Evolutionary conservation across 1,140 invertebrate species (phyloP), one percentile per base, ranked within the genome.

Genomic region (Drosophila nasuta): DNA sequence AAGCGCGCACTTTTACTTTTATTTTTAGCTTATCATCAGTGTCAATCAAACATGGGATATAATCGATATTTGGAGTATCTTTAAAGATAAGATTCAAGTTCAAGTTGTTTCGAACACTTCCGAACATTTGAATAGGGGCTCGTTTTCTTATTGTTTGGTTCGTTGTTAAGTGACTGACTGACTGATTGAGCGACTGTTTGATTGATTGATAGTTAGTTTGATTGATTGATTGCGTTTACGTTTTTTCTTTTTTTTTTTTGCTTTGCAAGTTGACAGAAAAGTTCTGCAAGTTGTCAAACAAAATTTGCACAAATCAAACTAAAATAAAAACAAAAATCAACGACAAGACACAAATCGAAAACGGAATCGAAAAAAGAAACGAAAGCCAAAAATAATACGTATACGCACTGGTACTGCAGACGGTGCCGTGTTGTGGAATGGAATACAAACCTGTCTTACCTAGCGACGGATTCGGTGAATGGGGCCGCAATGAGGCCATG

Each of bases 401-500:
- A 77, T 52, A 71, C 54, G 75, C 64, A 60, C 59, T 79, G 64
- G 56, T 46, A 64, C 59, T 45, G 45, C 54, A 56, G 63, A 33
- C 28, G 66, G 63, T 71, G 56, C 57, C 52, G 51, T 25, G 28
- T 62, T 25, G 20, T 25, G 0, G 20, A 25, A 71, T 83, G 79
- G 88, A 86, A 91, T 92, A 92, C 92, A 91, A 91, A 93, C 92
- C 92, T 93, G 94, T 94, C 94, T 93, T 95, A 96, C 96, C 96
- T 96, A 96, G 95, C 93, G 95, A 95, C 89, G 94, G 94, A 91
- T 94, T 95, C 63, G 96, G 96, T 79, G 96, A 97, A 81, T 97
- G 96, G 38, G 96, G 95, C 79, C 96, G 94, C 64, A 97, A 93
- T 48, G 96, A 97, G 75, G 95, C 96, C 94, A 97, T 96, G 91